These are phyloP conservation scores for Coryphaenoides rupestris DNA, from an alignment of 2,113 vertebrate genomes.

Conservation along the genomic window DNA sequence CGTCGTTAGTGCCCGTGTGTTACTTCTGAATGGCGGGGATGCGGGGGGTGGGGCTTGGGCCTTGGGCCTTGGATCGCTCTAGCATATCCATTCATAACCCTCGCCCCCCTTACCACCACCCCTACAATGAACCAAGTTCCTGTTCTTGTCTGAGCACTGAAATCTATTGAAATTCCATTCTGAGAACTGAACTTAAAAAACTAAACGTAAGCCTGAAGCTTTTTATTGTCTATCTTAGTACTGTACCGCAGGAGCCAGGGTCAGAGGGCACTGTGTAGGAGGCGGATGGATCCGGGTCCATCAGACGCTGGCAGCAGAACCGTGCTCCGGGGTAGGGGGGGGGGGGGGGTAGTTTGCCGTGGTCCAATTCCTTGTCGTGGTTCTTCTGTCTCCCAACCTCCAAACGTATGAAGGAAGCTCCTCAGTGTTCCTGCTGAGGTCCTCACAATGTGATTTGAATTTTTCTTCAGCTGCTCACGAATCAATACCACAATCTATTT, in stretches of 20 bases:
- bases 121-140: too few species aligned
- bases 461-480: constrained; percentile 37
- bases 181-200: constrained; percentile 32
- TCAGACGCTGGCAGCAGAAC: too few species aligned
- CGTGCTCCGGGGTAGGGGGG: too few species aligned
- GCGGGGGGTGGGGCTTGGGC: too few species aligned
- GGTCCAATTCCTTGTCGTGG: constrained; percentile 18
- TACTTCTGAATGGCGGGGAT: too few species aligned
- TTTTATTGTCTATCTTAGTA: constrained; percentile 48
- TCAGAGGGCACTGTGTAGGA: neutral
- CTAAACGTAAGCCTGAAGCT: too few species aligned
- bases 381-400: constrained; percentile 27
- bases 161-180: constrained; percentile 21
- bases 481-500: constrained; percentile 53
- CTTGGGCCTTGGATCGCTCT: too few species aligned
- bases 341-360: too few species aligned
- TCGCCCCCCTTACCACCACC: too few species aligned
- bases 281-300: too few species aligned
- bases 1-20: too few species aligned
- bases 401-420: constrained; percentile 15
- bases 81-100: too few species aligned
- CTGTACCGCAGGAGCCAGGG: constrained; percentile 42
- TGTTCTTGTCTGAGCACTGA: constrained; percentile 2
- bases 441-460: constrained; percentile 67
- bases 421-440: constrained; percentile 42